Percentiles rank a stretch among this genome's conserved stretches.
phyloP scores from a whole-genome alignment of 2,888 invertebrate genomes.

The Apotomis capreana region DNA sequence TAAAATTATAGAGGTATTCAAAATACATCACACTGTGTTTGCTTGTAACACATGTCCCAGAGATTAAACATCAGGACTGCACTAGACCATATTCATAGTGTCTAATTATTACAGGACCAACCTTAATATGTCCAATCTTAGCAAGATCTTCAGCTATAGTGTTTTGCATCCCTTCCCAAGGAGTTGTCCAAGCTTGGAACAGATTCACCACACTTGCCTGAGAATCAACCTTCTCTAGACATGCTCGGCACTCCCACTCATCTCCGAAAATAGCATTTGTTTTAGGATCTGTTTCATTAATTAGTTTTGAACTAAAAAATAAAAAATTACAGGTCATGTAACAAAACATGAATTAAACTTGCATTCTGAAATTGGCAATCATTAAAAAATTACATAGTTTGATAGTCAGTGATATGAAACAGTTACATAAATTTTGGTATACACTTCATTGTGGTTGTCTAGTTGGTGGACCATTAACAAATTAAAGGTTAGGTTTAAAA shows the following conservation, averaged over 20 bases:
- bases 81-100: background rate
- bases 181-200: conserved; percentile 62
- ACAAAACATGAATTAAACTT: background rate
- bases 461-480: no score
- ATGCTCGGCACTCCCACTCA: conserved; percentile 65
- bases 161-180: conserved; percentile 62
- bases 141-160: conserved; percentile 68
- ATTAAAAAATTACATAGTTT: no score
- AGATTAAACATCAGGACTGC: no score
- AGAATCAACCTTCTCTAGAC: conserved; percentile 56
- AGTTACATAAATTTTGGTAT: no score
- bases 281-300: conserved; percentile 39
- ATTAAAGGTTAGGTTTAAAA: background rate
- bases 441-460: no score
- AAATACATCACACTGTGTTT: background rate
- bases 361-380: no score
- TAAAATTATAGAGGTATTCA: background rate
- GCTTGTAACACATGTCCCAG: no score
- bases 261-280: conserved; percentile 38
- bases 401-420: no score
- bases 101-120: conserved; percentile 46
- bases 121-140: conserved; percentile 65
- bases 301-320: conserved; percentile 21
- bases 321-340: background rate
- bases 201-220: conserved; percentile 54